These are phyloP conservation scores for Euplexia lucipara DNA, from an alignment of 2,888 invertebrate species.

Conservation along the genomic window DNA sequence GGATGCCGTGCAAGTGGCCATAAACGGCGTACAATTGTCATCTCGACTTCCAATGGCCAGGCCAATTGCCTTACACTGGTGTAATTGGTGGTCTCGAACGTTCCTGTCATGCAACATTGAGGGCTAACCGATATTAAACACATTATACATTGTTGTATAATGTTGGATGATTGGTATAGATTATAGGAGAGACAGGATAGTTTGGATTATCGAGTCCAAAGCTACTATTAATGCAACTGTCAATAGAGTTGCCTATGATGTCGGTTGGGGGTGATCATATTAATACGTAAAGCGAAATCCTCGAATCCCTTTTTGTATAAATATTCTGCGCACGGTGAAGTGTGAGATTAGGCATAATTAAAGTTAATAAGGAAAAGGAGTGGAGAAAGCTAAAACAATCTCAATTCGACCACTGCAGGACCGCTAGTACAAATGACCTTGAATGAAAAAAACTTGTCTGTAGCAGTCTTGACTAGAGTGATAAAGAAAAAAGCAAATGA, in stretches of 20 bases:
- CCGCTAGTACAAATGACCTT: too few relatives aligned
- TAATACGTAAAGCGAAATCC: too few relatives aligned
- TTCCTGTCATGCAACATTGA: slow-evolving; percentile 53
- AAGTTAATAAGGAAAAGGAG: too few relatives aligned
- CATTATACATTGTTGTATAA: slow-evolving; percentile 44
- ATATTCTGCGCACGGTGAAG: too few relatives aligned
- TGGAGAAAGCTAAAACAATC: too few relatives aligned
- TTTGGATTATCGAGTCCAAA: neutral
- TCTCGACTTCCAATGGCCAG: slow-evolving; percentile 63
- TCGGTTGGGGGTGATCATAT: neutral
- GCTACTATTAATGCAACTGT: neutral
- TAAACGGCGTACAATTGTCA: slow-evolving; percentile 77
- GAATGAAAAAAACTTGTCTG: too few relatives aligned
- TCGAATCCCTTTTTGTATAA: too few relatives aligned
- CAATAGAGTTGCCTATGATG: neutral
- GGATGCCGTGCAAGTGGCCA: slow-evolving; percentile 72
- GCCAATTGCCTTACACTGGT: slow-evolving; percentile 78
- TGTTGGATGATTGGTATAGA: slow-evolving; percentile 17
- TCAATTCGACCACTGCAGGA: too few relatives aligned
- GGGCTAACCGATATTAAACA: slow-evolving; percentile 51
- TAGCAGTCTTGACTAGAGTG: neutral
- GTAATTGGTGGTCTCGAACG: slow-evolving; percentile 75
- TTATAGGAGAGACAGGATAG: neutral
- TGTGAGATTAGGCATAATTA: too few relatives aligned
- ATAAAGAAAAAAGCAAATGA: neutral